Percentiles rank a stretch among this genome's conserved stretches.
Conservation (phyloP, 2,113 vertebrate genomes). For the Cavia porcellus region DNA sequence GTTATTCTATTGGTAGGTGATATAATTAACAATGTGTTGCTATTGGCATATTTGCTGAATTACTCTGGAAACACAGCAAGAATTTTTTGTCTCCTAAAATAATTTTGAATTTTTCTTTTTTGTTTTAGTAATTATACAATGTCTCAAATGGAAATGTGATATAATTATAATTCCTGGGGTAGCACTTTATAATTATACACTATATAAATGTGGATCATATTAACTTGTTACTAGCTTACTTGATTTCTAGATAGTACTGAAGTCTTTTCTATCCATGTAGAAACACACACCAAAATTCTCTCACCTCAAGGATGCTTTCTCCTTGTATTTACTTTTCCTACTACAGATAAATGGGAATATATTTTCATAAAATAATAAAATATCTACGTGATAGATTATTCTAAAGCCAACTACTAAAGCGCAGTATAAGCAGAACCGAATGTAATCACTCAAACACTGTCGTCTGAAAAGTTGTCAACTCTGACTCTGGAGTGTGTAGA, state of each 20-base stretch:
- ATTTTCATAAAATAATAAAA: background rate
- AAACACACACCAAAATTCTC: background rate
- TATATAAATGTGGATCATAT: conserved; percentile 45
- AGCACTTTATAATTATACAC: conserved; percentile 38
- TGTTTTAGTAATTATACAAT: conserved; percentile 53
- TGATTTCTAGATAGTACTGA: background rate
- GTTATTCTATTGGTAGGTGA: conserved; percentile 43
- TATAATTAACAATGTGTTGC: conserved; percentile 46
- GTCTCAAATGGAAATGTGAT: conserved; percentile 38
- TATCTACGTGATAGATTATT: background rate
- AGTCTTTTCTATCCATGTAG: background rate
- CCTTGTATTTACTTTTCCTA: conserved; percentile 26
- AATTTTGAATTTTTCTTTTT: background rate
- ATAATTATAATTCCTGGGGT: conserved; percentile 48
- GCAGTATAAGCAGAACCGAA: background rate
- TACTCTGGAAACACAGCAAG: conserved; percentile 47
- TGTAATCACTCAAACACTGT: background rate
- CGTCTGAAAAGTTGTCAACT: background rate
- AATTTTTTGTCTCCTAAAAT: conserved; percentile 61
- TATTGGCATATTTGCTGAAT: conserved; percentile 47
- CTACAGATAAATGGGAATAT: background rate
- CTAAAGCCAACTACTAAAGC: background rate
- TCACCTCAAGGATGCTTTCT: background rate
- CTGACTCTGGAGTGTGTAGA: background rate
- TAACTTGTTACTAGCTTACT: conserved; percentile 26